These are phyloP conservation scores for Eucidaris tribuloides DNA, from an alignment of 35 echinoderm and acorn worm species.

Conservation along the genomic window DNA sequence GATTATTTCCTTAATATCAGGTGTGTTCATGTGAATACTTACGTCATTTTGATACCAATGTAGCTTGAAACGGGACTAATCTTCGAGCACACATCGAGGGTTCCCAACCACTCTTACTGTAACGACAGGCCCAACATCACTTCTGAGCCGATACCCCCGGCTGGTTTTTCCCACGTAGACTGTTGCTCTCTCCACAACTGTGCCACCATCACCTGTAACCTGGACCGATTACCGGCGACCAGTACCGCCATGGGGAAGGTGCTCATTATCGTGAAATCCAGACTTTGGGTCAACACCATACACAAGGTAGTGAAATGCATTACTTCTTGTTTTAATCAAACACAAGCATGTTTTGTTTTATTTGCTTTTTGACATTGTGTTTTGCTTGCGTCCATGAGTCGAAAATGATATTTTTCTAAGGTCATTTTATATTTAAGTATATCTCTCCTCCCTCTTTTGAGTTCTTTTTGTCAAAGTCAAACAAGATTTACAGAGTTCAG, in stretches of 20 bases:
- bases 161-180: background rate
- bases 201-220: background rate
- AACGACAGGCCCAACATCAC: background rate
- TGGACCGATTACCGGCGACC: slow-evolving; percentile 3
- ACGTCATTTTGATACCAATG: too few species aligned
- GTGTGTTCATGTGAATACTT: too few species aligned
- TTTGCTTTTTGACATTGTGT: background rate
- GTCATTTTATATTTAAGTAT: background rate
- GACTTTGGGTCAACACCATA: background rate
- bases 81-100: background rate
- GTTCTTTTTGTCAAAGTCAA: background rate
- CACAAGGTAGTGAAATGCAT: background rate
- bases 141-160: too few species aligned
- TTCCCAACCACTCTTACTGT: background rate
- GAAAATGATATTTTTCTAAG: too few species aligned
- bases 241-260: background rate
- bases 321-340: too few species aligned
- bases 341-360: background rate
- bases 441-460: background rate
- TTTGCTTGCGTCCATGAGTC: too few species aligned
- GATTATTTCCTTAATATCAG: too few species aligned
- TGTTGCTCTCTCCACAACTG: slow-evolving; percentile 12
- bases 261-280: background rate
- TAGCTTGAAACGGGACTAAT: background rate
- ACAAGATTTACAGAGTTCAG: background rate